Evolutionary conservation across 1,140 invertebrate species (phyloP), one percentile per base, ranked within the genome.

Genomic region (Neomicropteryx cornuta): DNA sequence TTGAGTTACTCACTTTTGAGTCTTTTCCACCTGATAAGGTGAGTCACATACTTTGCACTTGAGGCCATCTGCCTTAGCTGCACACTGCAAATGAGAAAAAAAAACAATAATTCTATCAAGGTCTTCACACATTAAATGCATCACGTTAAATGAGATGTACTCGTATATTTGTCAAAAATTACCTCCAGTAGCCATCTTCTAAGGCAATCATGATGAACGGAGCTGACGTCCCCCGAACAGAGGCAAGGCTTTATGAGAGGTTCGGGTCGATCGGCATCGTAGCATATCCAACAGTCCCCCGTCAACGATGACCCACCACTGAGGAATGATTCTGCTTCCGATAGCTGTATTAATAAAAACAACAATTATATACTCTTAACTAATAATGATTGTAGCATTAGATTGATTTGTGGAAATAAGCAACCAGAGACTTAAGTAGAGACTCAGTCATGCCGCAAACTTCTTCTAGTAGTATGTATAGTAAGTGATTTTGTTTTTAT

Each of bases 281-380:
- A 94, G 62, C 89, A 95, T 50, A 95, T 93, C 87, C 87, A 95
- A 63, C 91, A 95, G 53, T 92, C 88, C 54, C 60, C 60, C 0
- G 40, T 41, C 3, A 58, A 58, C 1, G 58, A 55, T 33, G 58
- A 53, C 27, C 41, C 36, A 36, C 57, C 56, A 36, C 59, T 57
- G 18, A 74, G 70, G 17, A 72, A 62, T 4, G 71, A 57, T 36
- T 74, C 70, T n/a, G 70, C 70, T 47, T 75, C 71, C 43, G 59
- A 55, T 47, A 55, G 55, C 51, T 62, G 50, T 10, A 36, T 41
- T 17, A 32, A 11, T 10, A 17, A 32, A 17, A 17, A 17, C 6
- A 32, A 10, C 8, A 17, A 32, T 17, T 11, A 32, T 11, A 6
- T 17, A n/a, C n/a, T n/a, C n/a, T n/a, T n/a, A n/a, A n/a, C n/a